Percentiles rank a stretch among this genome's conserved stretches.
These are phyloP conservation scores for Planiliza haematocheilus DNA, from an alignment of 2,113 vertebrate species.

Conservation along the genomic window DNA sequence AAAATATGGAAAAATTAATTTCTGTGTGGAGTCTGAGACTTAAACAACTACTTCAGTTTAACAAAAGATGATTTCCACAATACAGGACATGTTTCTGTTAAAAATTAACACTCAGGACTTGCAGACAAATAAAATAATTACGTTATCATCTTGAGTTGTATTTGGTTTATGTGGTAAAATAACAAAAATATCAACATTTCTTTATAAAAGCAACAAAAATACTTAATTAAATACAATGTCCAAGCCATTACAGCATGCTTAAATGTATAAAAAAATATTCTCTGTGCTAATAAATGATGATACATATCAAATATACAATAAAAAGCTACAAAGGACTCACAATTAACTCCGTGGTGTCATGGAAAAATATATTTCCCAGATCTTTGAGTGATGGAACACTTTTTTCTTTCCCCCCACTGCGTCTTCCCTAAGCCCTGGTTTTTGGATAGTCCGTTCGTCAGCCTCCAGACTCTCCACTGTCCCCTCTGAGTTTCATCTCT, in stretches of 20 bases:
- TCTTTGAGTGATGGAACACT: neutral
- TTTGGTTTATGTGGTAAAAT: too few species aligned
- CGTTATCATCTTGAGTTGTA: too few species aligned
- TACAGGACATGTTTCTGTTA: too few species aligned
- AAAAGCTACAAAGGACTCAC: neutral
- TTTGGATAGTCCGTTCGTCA: neutral
- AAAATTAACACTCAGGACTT: too few species aligned
- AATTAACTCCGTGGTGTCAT: neutral
- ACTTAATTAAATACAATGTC: too few species aligned
- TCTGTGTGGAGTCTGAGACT: neutral
- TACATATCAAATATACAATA: neutral
- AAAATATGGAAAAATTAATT: too few species aligned
- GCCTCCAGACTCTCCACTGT: neutral
- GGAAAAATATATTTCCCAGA: neutral
- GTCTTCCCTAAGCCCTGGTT: neutral
- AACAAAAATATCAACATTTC: too few species aligned
- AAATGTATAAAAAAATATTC: neutral
- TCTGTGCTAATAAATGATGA: neutral
- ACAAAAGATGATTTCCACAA: too few species aligned
- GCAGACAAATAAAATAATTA: too few species aligned
- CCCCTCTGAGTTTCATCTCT: neutral
- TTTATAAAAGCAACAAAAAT: too few species aligned
- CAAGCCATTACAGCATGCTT: neutral
- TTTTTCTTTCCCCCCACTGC: too few species aligned
- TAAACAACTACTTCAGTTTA: too few species aligned